These are phyloP conservation scores for Cheilosia scutellata DNA, from an alignment of 2,888 invertebrate genomes.

Conservation along the genomic window DNA sequence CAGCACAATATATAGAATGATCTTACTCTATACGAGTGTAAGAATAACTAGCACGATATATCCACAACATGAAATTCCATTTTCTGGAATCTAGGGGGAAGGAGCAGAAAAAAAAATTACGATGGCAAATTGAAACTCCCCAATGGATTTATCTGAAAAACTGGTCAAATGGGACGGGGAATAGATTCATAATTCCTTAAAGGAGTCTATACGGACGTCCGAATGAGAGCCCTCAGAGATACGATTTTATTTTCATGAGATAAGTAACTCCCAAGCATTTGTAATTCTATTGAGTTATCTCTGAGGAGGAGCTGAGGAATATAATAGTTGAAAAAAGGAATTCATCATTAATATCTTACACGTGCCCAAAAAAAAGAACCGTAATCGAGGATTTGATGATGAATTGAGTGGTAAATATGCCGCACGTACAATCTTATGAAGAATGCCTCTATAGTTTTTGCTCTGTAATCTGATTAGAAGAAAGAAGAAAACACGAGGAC, in stretches of 20 bases:
- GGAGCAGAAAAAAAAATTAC: neutral
- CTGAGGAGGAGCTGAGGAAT: neutral
- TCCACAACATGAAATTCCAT: neutral
- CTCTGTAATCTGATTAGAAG: neutral
- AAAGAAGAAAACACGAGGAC: too few species aligned
- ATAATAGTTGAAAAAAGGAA: constrained; percentile 17
- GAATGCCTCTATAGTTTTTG: neutral
- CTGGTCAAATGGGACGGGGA: constrained; percentile 11
- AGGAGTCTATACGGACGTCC: neutral
- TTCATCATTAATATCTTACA: constrained; percentile 55
- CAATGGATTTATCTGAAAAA: constrained; percentile 24
- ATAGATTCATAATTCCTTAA: constrained; percentile 44
- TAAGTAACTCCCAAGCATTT: neutral
- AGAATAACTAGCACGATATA: neutral
- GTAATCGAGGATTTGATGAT: constrained; percentile 11
- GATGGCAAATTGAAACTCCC: constrained; percentile 18
- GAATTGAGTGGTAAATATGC: neutral
- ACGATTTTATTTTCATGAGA: constrained; percentile 18
- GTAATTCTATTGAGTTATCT: constrained; percentile 31
- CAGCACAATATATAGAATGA: neutral
- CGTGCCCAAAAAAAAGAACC: constrained; percentile 5
- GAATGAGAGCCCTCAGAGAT: constrained; percentile 22
- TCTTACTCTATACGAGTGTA: too few species aligned
- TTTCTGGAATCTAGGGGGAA: neutral
- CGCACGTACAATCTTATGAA: neutral